Base-by-base conservation (phyloP, 2,797 vertebrate genomes). In the Prunella strophiata region DNA sequence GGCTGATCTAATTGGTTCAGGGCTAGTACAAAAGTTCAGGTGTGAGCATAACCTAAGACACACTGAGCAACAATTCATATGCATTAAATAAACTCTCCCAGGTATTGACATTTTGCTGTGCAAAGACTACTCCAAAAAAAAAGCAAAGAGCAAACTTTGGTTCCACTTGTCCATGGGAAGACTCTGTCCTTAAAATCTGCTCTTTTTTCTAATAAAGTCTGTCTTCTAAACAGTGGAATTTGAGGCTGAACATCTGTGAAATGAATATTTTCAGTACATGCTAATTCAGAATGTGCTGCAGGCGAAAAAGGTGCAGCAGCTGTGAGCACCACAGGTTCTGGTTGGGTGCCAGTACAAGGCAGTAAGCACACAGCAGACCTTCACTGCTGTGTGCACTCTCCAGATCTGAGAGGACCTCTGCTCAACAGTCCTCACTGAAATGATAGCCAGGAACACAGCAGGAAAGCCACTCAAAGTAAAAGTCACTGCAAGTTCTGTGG, bases 271-370 rank as follows among this genome's bases (percentile, higher is more conserved):
- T 92, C 93, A 65, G 89, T 87, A 77, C 83, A 91, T 90, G 88
- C 91, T 96, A 96, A 96, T 96, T 95, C 94, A 93, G 79, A 96
- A 86, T 88, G 61, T 81, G 95, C 95, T 91, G 68, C 78, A 88
- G 94, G 96, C 95, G 65, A 88, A 81, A 96, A 94, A 97, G 96
- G 96, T 96, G 96, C 94, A 93, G 94, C 96, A 96, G 95, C 94
- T 96, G 94, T 92, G 91, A 95, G 88, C 87, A 93, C 83, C 94
- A 82, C 80, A 90, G 94, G 93, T 95, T 96, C 92, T 95, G 96
- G 91, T 95, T 85, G 70, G 82, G 76, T 81, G 94, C 94, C 95
- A 96, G 73, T 34, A 61, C 67, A 36, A 96, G 83, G 89, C 93
- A 94, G 74, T 61, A 58, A 86, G 71, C 11, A 73, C 1, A 26